A percentile compares a stretch with the other conserved stretches of the same genome.
Conservation (phyloP, 2,797 vertebrate genomes). For the Cryptoblepharus egeriae region DNA sequence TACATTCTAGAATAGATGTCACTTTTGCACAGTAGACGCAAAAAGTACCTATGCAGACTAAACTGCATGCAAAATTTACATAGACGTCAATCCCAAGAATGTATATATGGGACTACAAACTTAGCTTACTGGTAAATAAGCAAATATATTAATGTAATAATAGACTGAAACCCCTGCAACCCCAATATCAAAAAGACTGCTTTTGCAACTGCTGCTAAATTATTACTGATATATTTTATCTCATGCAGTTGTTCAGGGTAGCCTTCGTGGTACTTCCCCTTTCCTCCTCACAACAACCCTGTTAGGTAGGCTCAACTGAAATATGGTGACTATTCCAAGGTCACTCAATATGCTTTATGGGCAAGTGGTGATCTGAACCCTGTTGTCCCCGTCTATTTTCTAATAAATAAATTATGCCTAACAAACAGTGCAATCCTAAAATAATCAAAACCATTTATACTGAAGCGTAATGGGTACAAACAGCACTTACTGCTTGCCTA, state of each 20-base stretch:
- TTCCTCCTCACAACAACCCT: too few relatives aligned
- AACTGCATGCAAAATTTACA: neutral
- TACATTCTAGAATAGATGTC: neutral
- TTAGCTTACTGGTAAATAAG: neutral
- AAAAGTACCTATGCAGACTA: neutral
- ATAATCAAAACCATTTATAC: neutral
- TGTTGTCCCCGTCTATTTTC: neutral
- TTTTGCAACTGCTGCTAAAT: too few relatives aligned
- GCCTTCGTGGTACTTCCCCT: too few relatives aligned
- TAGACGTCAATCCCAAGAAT: neutral
- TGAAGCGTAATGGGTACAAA: neutral
- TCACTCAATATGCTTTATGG: too few relatives aligned
- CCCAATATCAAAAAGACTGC: neutral
- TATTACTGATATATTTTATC: too few relatives aligned
- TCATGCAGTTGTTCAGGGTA: too few relatives aligned
- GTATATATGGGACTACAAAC: neutral
- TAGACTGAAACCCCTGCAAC: neutral
- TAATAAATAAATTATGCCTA: neutral
- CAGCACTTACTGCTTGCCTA: conserved; percentile 7
- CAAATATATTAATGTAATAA: too few relatives aligned
- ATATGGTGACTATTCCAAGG: too few relatives aligned
- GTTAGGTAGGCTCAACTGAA: too few relatives aligned
- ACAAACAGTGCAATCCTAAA: neutral
- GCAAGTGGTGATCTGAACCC: too few relatives aligned
- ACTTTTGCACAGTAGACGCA: neutral